Base-by-base conservation (phyloP, 2,113 vertebrate species). In the Melozone crissalis region DNA sequence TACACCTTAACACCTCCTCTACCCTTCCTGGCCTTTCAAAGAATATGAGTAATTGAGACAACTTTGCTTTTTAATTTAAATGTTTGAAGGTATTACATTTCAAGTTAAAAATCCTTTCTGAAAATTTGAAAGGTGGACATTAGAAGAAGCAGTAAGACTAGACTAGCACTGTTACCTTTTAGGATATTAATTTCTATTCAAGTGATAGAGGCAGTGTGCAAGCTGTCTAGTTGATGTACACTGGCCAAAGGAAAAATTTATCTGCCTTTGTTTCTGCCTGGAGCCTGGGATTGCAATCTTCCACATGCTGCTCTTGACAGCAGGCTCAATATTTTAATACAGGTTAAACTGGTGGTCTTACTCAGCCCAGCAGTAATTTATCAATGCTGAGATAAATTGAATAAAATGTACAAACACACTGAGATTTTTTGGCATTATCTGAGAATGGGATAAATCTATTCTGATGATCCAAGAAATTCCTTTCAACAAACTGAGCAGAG, bases 401-500 rank as follows among this genome's bases (percentile, higher is more conserved):
- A 2, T 61, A 35, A 93, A 91, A 86, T 9, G 2, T 44, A 41
- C 39, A 62, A 69, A 46, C 47, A 18, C 22, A 21, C 68, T 22
- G 33, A 49, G 31, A 18, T 16, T 52, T 87, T 80, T 61, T 89
- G 57, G 44, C 52, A 10, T 73, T 77, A 37, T 66, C 39, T 63
- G 43, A 58, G 68, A 63, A 63, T 17, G 16, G 65, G 7, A 18
- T 88, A 73, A 39, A 80, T 27, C 39, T 10, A 0, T 87, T 93
- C 54, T 89, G 39, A 67, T 51, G 44, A 52, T 68, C 57, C 85
- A 92, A 54, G 41, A 88, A 73, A 91, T 73, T 72, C n/a, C 27
- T 75, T 52, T 47, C 52, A 84, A 69, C 54, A 82, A 75, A 72
- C 24, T 57, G 67, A 93, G 44, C 62, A 84, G 71, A 86, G 23